These are phyloP conservation scores for Chinchilla lanigera DNA, from an alignment of 2,113 vertebrate species.

Conservation along the genomic window DNA sequence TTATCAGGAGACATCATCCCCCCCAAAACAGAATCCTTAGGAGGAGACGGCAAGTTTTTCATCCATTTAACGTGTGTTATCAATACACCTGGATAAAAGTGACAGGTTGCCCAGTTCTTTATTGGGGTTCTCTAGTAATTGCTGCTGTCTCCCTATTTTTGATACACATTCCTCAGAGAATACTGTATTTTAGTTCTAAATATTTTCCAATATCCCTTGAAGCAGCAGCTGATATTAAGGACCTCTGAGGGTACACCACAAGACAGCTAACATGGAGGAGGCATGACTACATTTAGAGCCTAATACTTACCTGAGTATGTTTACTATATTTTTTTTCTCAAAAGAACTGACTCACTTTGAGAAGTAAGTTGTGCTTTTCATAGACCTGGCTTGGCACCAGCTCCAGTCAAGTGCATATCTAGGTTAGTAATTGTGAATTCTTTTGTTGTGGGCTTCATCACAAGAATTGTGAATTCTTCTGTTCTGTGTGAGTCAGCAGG, in stretches of 20 bases:
- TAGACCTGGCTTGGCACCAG: conserved; percentile 4
- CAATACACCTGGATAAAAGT: conserved; percentile 71
- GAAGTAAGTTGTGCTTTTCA: conserved; percentile 55
- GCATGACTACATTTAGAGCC: conserved; percentile 48
- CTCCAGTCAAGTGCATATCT: conserved; percentile 55
- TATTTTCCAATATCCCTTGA: conserved; percentile 72
- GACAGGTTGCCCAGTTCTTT: conserved; percentile 63
- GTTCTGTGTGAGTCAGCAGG: too few relatives aligned
- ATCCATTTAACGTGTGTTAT: conserved; percentile 26
- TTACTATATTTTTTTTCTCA: background rate
- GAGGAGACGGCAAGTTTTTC: conserved; percentile 54
- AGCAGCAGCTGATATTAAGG: conserved; percentile 58
- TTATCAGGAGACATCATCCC: background rate
- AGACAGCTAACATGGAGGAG: conserved; percentile 40
- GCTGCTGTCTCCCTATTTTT: conserved; percentile 72
- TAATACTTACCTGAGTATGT: conserved; percentile 44
- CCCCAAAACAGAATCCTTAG: background rate
- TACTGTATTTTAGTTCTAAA: conserved; percentile 67
- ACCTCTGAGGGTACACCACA: conserved; percentile 63
- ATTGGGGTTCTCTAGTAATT: conserved; percentile 71
- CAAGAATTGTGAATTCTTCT: background rate
- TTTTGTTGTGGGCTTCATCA: too few relatives aligned
- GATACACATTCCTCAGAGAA: conserved; percentile 69
- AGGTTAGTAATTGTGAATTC: conserved; percentile 3
- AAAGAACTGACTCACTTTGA: conserved; percentile 60